These are phyloP conservation scores for Amphipoea lucens DNA, from an alignment of 2,888 invertebrate species.

Conservation along the genomic window DNA sequence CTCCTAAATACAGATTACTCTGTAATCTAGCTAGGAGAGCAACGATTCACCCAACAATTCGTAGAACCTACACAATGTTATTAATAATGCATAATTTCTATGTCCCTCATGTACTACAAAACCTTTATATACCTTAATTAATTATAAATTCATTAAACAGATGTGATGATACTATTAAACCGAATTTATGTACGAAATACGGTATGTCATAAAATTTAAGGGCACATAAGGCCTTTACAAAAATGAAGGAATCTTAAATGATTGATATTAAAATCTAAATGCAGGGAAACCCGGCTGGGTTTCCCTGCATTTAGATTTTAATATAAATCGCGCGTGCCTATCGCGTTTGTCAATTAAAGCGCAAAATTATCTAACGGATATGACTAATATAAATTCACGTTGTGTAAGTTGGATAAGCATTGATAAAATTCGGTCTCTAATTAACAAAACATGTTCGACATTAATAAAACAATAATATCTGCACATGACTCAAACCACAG, in stretches of 20 bases:
- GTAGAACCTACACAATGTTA: too few species aligned
- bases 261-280: too few species aligned
- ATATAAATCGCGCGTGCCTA: background rate
- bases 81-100: too few species aligned
- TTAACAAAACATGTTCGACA: slow-evolving; percentile 3
- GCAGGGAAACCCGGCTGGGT: too few species aligned
- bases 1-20: too few species aligned
- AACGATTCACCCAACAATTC: too few species aligned
- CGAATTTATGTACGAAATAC: slow-evolving; percentile 28
- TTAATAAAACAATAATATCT: slow-evolving; percentile 5
- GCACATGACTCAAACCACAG: background rate
- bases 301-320: background rate
- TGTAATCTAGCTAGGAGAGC: too few species aligned
- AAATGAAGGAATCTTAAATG: background rate
- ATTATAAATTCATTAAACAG: slow-evolving; percentile 35
- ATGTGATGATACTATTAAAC: slow-evolving; percentile 40
- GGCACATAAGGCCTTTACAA: background rate
- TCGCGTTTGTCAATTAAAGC: slow-evolving; percentile 10
- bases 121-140: too few species aligned
- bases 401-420: slow-evolving; percentile 13
- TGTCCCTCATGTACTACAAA: too few species aligned
- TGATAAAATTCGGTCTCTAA: slow-evolving; percentile 9
- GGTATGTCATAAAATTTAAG: slow-evolving; percentile 26
- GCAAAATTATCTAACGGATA: slow-evolving; percentile 28
- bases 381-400: slow-evolving; percentile 25